Base-by-base conservation (phyloP, 2,888 invertebrate species). In the Stenodera caucasica region DNA sequence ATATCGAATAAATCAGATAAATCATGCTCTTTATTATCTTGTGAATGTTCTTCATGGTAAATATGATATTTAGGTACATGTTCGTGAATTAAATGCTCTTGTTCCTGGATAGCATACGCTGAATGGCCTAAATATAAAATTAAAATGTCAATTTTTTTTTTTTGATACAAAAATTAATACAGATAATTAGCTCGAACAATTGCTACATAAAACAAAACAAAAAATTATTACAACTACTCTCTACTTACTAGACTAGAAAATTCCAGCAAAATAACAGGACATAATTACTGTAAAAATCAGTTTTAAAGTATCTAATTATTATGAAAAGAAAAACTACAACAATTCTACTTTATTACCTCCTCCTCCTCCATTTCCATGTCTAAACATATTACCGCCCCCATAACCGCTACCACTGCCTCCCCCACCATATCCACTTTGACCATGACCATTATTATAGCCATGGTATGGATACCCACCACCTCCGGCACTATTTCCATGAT, bases 1-100 rank as follows among this genome's bases (percentile, higher is more conserved):
- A 92, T 87, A 63, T 93, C 92, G 70, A 91, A 90, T 37, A 93
- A 84, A 69, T 92, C 90, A 9, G 85, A 85, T 23, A 92, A 77
- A 0, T 87, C 86, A 21, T 92, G 82, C 8, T 88, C 87, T 63
- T 86, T 77, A 83, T 85, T 51, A 67, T 80, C 57, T 45, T 75
- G 72, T 26, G 71, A 63, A 23, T 72, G 71, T 4, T 71, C 69
- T n/a, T 70, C 68, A 26, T 75, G 71, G 62, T 80, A 76, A 21
- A 64, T 62, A 32, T 73, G 73, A 60, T 78, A 74, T 63, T 78
- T 79, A 30, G 80, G 77, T 0, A 76, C 71, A 56, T 74, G 67
- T n/a, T 72, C 72, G 52, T 75, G 66, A 11, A 58, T 59, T 14
- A 65, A 61, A 35, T 68, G 69, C 57, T 70, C 67, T 0, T 64